A percentile compares a stretch with the other conserved stretches of the same genome.
Conservation (phyloP, 1,140 invertebrate species). For the Venturia canescens region DNA sequence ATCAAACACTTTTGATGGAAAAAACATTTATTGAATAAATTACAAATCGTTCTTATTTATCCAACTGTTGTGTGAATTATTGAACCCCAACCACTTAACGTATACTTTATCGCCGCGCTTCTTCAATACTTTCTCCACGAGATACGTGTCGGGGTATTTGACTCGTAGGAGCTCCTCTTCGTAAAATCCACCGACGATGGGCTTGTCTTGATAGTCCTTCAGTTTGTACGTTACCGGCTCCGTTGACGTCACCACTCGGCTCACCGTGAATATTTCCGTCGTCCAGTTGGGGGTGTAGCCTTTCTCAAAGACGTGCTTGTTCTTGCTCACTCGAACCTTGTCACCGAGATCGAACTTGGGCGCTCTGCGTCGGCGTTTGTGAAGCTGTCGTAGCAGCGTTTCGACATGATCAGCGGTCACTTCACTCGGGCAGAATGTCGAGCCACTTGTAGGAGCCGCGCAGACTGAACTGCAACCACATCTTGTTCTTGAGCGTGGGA, state of each 20-base stretch:
- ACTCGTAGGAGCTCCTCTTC: background rate
- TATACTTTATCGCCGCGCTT: constrained; percentile 4
- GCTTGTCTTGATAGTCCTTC: too few species aligned
- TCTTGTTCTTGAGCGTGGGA: constrained; percentile 72
- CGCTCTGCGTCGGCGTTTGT: background rate
- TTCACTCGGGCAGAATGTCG: constrained; percentile 62
- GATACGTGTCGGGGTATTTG: constrained; percentile 11
- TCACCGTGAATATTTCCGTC: constrained; percentile 27
- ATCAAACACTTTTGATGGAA: too few species aligned
- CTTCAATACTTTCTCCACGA: constrained; percentile 5
- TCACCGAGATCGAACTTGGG: background rate
- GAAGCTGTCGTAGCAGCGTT: background rate
- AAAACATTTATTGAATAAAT: background rate
- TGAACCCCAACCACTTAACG: constrained; percentile 16
- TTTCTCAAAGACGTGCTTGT: background rate
- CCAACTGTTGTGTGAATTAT: constrained; percentile 14
- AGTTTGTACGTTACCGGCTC: too few species aligned
- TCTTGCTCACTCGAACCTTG: constrained; percentile 14
- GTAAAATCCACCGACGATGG: background rate
- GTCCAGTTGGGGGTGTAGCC: constrained; percentile 25
- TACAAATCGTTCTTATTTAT: background rate
- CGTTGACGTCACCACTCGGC: background rate
- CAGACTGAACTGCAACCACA: constrained; percentile 73
- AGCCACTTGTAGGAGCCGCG: constrained; percentile 70
- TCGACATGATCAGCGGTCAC: constrained; percentile 51